Base-by-base conservation (phyloP, 1,140 invertebrate species). In the Drosophila persimilis region DNA sequence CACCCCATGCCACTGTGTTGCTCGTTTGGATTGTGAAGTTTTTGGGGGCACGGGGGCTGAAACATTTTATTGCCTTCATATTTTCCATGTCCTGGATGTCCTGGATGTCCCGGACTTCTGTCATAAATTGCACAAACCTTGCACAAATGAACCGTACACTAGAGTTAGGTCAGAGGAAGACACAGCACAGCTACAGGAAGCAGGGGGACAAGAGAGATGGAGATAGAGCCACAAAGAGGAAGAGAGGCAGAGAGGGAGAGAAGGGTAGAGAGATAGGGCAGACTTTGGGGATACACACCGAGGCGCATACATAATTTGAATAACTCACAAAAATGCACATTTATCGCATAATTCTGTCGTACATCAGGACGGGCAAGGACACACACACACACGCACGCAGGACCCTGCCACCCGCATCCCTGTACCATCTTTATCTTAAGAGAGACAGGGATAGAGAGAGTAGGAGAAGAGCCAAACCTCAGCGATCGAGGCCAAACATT, bases 261-360 rank as follows among this genome's bases (percentile, higher is more conserved):
- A 20, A 13, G 31, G 47, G 57, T 57, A 67, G 41, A 3, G 24
- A 26, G 24, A 26, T 26, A 26, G 24, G 11, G 2, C 35, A 39
- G 11, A 39, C 35, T 39, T 13, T 39, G 3, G 31, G 3, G 35
- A 13, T 48, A 62, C 51, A 67, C 58, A 63, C 64, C 50, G 73
- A 59, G 56, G 61, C 39, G 63, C 73, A 69, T 63, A 70, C 73
- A 76, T 76, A 70, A 76, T 76, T 77, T 77, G 73, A 76, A 76
- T 76, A 77, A 58, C 64, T 77, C 65, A 63, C 73, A 77, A 77
- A 76, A 77, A 76, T 76, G 74, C 74, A 77, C 74, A 76, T 77
- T 76, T 77, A 77, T 77, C 74, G 74, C 73, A 77, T 76, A 77
- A 77, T 77, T 70, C 74, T 76, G 73, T 77, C 74, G 74, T 77